Evolutionary conservation across 2,113 vertebrate species (phyloP).

Genomic region (Tympanuchus pallidicinctus): DNA sequence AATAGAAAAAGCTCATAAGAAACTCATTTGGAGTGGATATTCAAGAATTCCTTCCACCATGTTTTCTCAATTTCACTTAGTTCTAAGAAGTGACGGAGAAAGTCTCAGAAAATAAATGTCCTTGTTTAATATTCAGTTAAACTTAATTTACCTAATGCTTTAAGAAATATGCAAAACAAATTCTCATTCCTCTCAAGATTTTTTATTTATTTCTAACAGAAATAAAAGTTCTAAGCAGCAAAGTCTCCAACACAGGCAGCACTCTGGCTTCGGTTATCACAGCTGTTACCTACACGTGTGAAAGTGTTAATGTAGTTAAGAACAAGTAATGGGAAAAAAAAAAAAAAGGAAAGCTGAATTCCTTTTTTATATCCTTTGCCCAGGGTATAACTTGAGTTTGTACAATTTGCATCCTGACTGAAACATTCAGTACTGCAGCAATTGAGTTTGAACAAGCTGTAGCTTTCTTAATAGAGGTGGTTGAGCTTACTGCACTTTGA

Average conservation of each 20-base stretch:
- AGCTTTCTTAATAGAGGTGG: neutral
- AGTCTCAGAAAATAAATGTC: accelerated
- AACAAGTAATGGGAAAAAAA: neutral
- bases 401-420: neutral
- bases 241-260: neutral
- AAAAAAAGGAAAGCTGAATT: neutral
- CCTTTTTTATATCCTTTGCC: neutral
- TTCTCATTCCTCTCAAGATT: neutral
- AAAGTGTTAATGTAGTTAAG: neutral
- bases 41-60: neutral
- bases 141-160: neutral
- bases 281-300: neutral
- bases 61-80: neutral
- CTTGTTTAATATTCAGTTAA: neutral
- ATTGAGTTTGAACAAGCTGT: neutral
- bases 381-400: neutral
- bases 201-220: neutral
- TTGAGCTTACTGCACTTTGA: neutral
- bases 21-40: neutral
- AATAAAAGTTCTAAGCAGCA: neutral
- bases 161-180: neutral
- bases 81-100: neutral
- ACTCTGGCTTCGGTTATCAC: neutral
- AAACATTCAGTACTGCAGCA: neutral
- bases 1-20: neutral